Base-by-base conservation (phyloP, 2,113 vertebrate genomes). In the Eonycteris spelaea region DNA sequence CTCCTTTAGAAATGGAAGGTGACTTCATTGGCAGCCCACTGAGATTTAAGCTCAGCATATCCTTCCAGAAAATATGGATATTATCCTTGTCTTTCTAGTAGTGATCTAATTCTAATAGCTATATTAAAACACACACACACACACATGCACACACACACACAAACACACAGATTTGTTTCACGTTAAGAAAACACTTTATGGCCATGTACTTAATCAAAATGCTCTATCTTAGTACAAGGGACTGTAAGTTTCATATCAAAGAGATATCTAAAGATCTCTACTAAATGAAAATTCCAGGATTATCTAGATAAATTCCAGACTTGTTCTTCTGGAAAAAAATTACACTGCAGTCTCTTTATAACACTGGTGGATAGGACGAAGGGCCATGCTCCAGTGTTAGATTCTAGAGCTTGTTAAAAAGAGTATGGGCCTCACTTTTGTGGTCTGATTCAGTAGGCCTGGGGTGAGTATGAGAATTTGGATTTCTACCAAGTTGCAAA, bases 1-100 rank as follows among this genome's bases (percentile, higher is more conserved):
- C 95, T 35, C 38, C 35, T 87, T 73, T 38, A 87, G 80, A 96
- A 91, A 97, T 48, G n/a, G n/a, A 88, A 94, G 65, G 53, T 94
- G 43, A 91, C 78, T 97, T 97, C 94, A 96, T 92, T 92, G 97
- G 5, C 7, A 79, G 82, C 78, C 68, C 38, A 65, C 19, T 96
- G 83, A 96, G 57, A 96, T 95, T 90, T 85, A 96, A 82, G 55
- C 45, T 38, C 28, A 73, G 38, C 2, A 13, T 22, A 92, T 84
- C 96, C 90, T 97, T 57, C 6, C 80, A 89, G 77, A 97, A 97
- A 96, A 96, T 33, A 45, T n/a, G 63, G 63, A 57, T 45, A 24
- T n/a, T 30, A 57, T 16, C 57, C 79, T 95, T 94, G 35, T 14
- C 19, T 94, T 22, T 94, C 67, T 73, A 71, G 1, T 40, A 84